These are phyloP conservation scores for Lophochroa leadbeateri DNA, from an alignment of 2,113 vertebrate species.

Conservation along the genomic window DNA sequence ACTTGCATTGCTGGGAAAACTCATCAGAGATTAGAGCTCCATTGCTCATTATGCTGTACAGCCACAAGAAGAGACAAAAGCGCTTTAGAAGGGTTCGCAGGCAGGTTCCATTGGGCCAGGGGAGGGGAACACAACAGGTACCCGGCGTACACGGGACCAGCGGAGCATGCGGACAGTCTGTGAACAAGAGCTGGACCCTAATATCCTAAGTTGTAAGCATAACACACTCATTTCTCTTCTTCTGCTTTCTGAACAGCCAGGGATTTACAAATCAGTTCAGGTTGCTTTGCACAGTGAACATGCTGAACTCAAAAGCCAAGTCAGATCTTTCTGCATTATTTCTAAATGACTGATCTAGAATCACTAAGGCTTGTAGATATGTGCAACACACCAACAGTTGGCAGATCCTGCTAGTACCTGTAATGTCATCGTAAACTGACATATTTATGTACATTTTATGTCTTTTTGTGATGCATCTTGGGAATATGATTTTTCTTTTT, in stretches of 20 bases:
- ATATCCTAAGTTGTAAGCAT: fast-evolving
- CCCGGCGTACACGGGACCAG: fast-evolving
- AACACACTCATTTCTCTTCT: background rate
- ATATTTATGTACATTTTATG: conserved; percentile 6
- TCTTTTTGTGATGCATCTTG: background rate
- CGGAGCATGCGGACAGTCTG: background rate
- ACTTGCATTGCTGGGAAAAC: background rate
- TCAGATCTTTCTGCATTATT: background rate
- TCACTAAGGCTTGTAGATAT: background rate
- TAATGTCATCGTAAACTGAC: background rate
- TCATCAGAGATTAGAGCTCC: background rate
- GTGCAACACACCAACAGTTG: background rate
- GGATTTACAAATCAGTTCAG: background rate
- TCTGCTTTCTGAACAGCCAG: background rate
- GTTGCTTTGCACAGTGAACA: background rate
- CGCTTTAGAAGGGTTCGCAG: background rate
- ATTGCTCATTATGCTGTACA: background rate
- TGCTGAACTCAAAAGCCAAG: background rate
- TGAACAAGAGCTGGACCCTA: background rate
- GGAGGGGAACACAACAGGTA: background rate
- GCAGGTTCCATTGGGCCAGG: background rate
- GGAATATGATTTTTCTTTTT: conserved; percentile 43
- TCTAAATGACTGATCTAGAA: background rate
- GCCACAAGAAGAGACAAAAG: background rate
- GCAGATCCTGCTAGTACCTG: background rate